Percentiles rank a stretch among this genome's conserved stretches.
These are phyloP conservation scores for Nycticebus coucang DNA, from an alignment of 2,113 vertebrate species.

Conservation along the genomic window DNA sequence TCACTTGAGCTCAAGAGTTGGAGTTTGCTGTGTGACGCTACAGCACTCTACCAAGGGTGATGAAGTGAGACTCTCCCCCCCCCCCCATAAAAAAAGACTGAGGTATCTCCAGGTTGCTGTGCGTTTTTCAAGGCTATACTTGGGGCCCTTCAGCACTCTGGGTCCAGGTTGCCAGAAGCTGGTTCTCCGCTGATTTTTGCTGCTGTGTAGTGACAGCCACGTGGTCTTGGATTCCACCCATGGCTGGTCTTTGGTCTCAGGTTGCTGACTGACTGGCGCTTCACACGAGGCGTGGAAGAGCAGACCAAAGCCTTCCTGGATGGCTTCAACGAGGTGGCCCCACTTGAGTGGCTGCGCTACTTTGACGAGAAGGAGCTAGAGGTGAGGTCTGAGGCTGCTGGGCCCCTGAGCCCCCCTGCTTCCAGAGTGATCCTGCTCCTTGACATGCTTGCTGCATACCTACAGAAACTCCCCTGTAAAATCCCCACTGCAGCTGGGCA, in stretches of 20 bases:
- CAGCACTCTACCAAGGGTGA: no score
- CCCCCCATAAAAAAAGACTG: background rate
- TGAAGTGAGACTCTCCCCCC: no score
- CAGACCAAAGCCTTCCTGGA: constrained; percentile 99
- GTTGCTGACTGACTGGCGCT: constrained; percentile 97
- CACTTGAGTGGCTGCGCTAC: constrained; percentile 97
- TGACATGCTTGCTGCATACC: background rate
- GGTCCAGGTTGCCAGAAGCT: background rate
- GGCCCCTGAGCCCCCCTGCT: background rate
- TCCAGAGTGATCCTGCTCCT: background rate
- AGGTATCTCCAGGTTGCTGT: fast-evolving
- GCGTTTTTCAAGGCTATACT: background rate
- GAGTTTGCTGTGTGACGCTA: no score
- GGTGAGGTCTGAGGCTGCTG: constrained; percentile 79
- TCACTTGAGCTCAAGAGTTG: no score
- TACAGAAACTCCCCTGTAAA: background rate
- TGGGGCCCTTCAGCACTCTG: background rate
- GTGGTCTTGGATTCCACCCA: fast-evolving
- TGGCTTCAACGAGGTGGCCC: constrained; percentile 97
- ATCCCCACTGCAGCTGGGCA: background rate
- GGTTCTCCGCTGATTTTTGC: background rate
- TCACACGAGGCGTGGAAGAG: constrained; percentile 96
- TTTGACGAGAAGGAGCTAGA: constrained; percentile 98
- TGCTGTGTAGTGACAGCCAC: fast-evolving
- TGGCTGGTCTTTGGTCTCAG: constrained; percentile 73